Base-by-base conservation (phyloP, 1,140 invertebrate genomes). In the Phortica variegata region DNA sequence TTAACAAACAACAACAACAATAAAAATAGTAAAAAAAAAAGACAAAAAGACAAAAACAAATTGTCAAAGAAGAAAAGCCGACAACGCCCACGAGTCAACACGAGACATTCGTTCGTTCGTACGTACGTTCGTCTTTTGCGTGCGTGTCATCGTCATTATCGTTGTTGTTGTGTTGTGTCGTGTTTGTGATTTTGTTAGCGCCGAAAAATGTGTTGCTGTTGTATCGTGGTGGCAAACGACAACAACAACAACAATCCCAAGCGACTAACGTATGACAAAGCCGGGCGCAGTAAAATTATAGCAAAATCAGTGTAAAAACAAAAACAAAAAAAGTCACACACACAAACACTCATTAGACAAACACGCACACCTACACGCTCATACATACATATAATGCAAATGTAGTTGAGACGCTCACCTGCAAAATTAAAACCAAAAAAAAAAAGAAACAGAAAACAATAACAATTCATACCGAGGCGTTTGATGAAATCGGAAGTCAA, bases 401-500 rank as follows among this genome's bases (percentile, higher is more conserved):
- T 29, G 6, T 7, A 29, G 12, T 7, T 6, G 6, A 12, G 26
- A 29, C 6, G 13, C 13, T 8, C 13, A 34, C 6, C 8, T 8
- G 13, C 13, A 34, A n/a, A 34, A 6, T 7, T 29, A 29, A 34
- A 34, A 34, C 6, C 4, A 34, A 34, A 34, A 34, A 34, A 34
- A 34, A 6, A 34, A n/a, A 34, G 4, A 34, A 9, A 34, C 6
- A 9, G 13, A 34, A 34, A 34, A 34, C 32, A n/a, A n/a, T 8
- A 8, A 34, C 9, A 34, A 34, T 9, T 34, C 13, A 13, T 15
- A 15, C 32, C 32, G 12, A 17, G 18, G 18, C 16, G 36, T 38
- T 29, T 18, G 31, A 32, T 31, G 37, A 38, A 23, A 55, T 31
- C 56, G 37, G 55, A 47, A 47, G 58, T 58, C 65, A 69, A 61